Base-by-base conservation (phyloP, 2,113 vertebrate genomes). In the Corvus cornix region DNA sequence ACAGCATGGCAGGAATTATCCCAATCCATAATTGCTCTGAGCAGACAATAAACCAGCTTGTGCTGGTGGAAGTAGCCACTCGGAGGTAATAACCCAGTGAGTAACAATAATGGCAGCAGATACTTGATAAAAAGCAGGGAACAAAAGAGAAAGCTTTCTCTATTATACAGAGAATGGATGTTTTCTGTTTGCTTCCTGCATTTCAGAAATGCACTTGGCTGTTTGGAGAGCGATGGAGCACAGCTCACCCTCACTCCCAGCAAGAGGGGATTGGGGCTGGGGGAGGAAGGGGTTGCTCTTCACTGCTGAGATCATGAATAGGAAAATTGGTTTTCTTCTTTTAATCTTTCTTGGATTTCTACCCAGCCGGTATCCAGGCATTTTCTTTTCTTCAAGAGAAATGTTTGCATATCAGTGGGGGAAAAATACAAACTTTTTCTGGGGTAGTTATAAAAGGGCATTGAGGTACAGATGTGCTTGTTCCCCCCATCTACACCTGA, bases 71-170 rank as follows among this genome's bases (percentile, higher is more conserved):
- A 96, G 89, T 85, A 96, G 83, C 93, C 94, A 95, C 87, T 96
- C 52, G 4, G 91, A 97, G 94, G 95, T 96, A 97, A 97, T 92
- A 96, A 93, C 74, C 84, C 89, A 93, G 78, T 58, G 74, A 97
- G 84, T 89, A 95, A 94, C 93, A 95, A 90, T 93, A 96, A 97
- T 90, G 90, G 95, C 85, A 95, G 88, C 76, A 87, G 90, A 88
- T 84, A 92, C 89, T 95, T 87, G 88, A 94, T 87, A 91, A 84
- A 95, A 96, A 88, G 86, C 88, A 92, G 70, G 60, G 78, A 91
- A 96, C 74, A 84, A 96, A 96, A 78, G 95, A 90, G 90, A 94
- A 93, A 94, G 95, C 95, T 93, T 93, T 96, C 93, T 89, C 76
- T 91, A 35, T 94, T 90, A 35, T 86, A 24, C 52, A 81, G 60